A percentile compares a stretch with the other conserved stretches of the same genome.
These are phyloP conservation scores for Myotis pilosus DNA, from an alignment of 2,797 vertebrate species.

Conservation along the genomic window DNA sequence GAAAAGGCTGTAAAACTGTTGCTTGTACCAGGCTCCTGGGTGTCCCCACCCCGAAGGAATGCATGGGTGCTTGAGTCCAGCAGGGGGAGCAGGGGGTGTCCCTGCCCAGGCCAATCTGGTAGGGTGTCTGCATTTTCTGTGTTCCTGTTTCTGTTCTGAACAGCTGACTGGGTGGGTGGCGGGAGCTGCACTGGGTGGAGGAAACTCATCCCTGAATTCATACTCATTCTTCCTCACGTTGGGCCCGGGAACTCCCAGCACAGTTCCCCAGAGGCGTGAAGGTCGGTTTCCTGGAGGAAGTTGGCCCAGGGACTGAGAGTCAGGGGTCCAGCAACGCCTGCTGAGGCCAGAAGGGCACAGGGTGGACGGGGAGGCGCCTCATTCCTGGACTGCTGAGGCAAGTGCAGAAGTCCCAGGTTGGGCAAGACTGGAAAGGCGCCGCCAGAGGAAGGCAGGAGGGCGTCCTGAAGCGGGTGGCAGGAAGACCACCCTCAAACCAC, in stretches of 20 bases:
- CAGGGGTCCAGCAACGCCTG: background rate
- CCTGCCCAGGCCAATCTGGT: no score
- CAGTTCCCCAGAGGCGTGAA: background rate
- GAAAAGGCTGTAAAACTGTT: background rate
- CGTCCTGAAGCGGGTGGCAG: background rate
- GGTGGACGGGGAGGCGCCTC: background rate
- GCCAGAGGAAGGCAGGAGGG: background rate
- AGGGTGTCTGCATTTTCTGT: background rate
- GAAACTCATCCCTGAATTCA: background rate
- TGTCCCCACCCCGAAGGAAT: background rate
- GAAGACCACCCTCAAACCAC: background rate
- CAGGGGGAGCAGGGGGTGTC: background rate
- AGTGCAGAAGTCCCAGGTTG: constrained; percentile 67
- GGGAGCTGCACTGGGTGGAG: background rate
- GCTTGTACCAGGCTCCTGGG: no score
- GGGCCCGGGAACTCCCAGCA: no score
- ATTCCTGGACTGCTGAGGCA: constrained; percentile 13
- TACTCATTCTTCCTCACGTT: background rate
- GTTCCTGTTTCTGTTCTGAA: background rate
- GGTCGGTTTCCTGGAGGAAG: background rate
- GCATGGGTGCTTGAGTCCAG: background rate
- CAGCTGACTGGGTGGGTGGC: background rate
- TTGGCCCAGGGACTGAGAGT: background rate
- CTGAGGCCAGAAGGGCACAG: background rate
- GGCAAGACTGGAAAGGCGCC: constrained; percentile 78